Evolutionary conservation across 2,888 invertebrate species (phyloP).

Genomic region (Limnephilus marmoratus): DNA sequence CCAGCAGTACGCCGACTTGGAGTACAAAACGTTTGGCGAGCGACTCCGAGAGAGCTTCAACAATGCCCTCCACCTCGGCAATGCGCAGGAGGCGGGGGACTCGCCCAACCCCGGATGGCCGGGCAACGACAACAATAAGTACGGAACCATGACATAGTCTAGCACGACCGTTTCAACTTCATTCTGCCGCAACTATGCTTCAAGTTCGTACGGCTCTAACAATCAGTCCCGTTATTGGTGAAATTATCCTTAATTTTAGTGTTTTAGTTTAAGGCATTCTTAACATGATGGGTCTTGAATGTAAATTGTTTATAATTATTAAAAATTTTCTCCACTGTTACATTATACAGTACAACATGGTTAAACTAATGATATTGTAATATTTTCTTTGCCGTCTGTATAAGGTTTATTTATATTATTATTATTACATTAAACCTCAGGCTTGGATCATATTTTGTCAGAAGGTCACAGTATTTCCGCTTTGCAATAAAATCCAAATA

Average conservation of each 20-base stretch:
- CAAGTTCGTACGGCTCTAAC: not conserved
- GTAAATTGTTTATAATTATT: not conserved
- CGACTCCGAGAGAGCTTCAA: slow-evolving; percentile 87
- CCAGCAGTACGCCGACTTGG: slow-evolving; percentile 86
- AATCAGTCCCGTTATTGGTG: not conserved
- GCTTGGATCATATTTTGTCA: too few relatives aligned
- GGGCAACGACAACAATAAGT: slow-evolving; percentile 72
- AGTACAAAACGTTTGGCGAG: slow-evolving; percentile 92
- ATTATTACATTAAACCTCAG: too few relatives aligned
- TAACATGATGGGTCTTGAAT: not conserved
- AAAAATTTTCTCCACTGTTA: not conserved
- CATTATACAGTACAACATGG: not conserved
- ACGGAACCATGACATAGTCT: slow-evolving; percentile 78
- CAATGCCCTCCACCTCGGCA: slow-evolving; percentile 72
- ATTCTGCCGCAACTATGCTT: not conserved
- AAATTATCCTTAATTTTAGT: not conserved
- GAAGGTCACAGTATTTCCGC: too few relatives aligned
- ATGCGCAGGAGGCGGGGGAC: slow-evolving; percentile 73
- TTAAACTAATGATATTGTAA: not conserved
- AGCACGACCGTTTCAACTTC: not conserved
- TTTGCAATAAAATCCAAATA: too few relatives aligned
- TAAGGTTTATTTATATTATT: too few relatives aligned
- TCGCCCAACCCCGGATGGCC: slow-evolving; percentile 72
- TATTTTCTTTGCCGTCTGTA: too few relatives aligned
- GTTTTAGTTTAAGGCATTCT: not conserved